Evolutionary conservation across 2,888 invertebrate genomes (phyloP).

Genomic region (Ennomos quercinarius): DNA sequence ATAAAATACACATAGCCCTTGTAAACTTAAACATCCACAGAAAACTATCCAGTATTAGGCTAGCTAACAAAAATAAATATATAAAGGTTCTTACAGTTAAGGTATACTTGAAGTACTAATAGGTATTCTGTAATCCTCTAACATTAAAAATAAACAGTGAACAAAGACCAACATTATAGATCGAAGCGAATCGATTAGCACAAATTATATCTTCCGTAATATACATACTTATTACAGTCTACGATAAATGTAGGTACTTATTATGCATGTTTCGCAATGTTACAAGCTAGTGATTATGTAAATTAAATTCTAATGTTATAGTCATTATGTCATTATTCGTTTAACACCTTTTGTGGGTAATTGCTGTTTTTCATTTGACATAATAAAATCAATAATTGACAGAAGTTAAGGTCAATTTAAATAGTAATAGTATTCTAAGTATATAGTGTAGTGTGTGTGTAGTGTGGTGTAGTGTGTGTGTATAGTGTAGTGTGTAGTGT

Average conservation of each 20-base stretch:
- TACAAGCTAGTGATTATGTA: conserved; percentile 9
- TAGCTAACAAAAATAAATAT: too few relatives aligned
- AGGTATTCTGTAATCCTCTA: too few relatives aligned
- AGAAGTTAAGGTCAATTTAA: too few relatives aligned
- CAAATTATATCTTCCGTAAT: conserved; percentile 4
- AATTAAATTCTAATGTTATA: conserved; percentile 17
- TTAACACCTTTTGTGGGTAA: conserved; percentile 35
- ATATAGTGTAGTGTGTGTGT: too few relatives aligned
- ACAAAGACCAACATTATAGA: not conserved
- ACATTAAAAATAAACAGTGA: not conserved
- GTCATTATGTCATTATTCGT: conserved; percentile 31
- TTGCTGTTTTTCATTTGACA: conserved; percentile 9
- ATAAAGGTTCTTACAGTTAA: too few relatives aligned
- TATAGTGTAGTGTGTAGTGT: too few relatives aligned
- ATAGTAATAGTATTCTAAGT: too few relatives aligned
- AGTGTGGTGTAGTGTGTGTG: too few relatives aligned
- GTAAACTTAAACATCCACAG: too few relatives aligned
- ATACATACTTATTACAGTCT: not conserved
- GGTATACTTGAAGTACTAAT: too few relatives aligned
- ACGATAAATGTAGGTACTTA: not conserved
- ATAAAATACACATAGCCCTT: too few relatives aligned
- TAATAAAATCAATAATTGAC: not conserved
- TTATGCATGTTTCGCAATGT: conserved; percentile 4
- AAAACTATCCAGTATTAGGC: too few relatives aligned
- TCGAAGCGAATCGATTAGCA: conserved; percentile 4